These are phyloP conservation scores for Epicauta chinensis DNA, from an alignment of 1,140 invertebrate genomes.

Conservation along the genomic window DNA sequence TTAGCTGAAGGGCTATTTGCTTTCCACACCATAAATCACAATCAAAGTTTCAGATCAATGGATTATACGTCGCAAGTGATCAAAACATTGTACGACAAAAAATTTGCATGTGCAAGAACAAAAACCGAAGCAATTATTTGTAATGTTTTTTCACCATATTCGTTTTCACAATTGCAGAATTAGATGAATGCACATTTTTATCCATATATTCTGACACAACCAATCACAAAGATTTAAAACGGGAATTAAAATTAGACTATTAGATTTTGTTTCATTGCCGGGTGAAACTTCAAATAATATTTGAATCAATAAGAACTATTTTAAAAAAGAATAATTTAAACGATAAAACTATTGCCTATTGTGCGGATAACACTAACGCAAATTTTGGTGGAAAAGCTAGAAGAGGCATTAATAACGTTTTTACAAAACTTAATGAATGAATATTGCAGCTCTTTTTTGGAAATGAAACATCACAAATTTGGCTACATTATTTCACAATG, in stretches of 20 bases:
- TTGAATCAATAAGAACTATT: slow-evolving; percentile 9
- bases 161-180: too few species aligned
- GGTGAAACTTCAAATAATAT: slow-evolving; percentile 10
- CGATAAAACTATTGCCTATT: too few species aligned
- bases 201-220: slow-evolving; percentile 22
- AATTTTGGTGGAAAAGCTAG: slow-evolving; percentile 10
- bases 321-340: slow-evolving; percentile 14
- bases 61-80: slow-evolving; percentile 19
- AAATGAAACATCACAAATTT: too few species aligned
- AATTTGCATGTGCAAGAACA: slow-evolving; percentile 25
- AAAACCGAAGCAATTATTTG: slow-evolving; percentile 25
- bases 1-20: slow-evolving; percentile 21
- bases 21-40: slow-evolving; percentile 20
- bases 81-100: slow-evolving; percentile 20
- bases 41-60: too few species aligned
- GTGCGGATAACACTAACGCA: slow-evolving; percentile 10
- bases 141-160: slow-evolving; percentile 17
- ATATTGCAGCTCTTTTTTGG: too few species aligned
- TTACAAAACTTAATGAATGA: slow-evolving; percentile 1
- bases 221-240: slow-evolving; percentile 21
- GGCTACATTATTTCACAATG: too few species aligned
- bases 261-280: slow-evolving; percentile 20
- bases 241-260: slow-evolving; percentile 21
- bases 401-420: slow-evolving; percentile 9
- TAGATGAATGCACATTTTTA: slow-evolving; percentile 11